phyloP scores from a whole-genome alignment of 2,888 invertebrate species.

The Linhomoeus sp. region DNA sequence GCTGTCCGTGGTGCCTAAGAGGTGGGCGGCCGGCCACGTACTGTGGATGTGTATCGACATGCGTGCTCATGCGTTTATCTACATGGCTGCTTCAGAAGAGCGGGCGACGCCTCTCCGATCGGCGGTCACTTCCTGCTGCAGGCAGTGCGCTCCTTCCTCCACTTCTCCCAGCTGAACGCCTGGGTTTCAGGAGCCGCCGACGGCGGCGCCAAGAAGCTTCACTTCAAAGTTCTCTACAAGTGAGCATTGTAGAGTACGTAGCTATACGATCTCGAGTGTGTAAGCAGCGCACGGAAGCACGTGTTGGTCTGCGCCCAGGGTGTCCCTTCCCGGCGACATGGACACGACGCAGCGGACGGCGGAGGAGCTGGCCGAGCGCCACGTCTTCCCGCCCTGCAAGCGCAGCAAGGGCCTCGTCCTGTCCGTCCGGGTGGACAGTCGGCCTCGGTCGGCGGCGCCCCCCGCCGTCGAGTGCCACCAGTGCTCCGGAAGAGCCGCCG shows the following conservation, averaged over 20 bases:
- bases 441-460: constrained; percentile 47
- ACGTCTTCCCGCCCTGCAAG: constrained; percentile 49
- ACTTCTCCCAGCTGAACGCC: constrained; percentile 86
- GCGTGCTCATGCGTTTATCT: no score
- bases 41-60: no score
- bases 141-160: constrained; percentile 77
- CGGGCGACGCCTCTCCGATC: constrained; percentile 9
- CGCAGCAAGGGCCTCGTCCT: constrained; percentile 44
- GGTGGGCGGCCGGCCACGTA: no score
- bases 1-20: constrained; percentile 43
- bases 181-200: constrained; percentile 46
- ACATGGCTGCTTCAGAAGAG: neutral
- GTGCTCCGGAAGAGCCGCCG: neutral
- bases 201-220: no score
- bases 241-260: constrained; percentile 9
- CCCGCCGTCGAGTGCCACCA: neutral
- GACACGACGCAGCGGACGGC: constrained; percentile 33
- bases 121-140: constrained; percentile 51
- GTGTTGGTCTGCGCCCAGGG: no score
- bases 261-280: neutral
- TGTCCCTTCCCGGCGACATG: constrained; percentile 45
- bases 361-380: constrained; percentile 39
- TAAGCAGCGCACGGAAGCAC: no score
- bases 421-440: constrained; percentile 38
- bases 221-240: constrained; percentile 43